Percentiles rank a stretch among this genome's conserved stretches.
Evolutionary conservation across 2,113 vertebrate species (phyloP).

Genomic region (Haemorhous mexicanus): DNA sequence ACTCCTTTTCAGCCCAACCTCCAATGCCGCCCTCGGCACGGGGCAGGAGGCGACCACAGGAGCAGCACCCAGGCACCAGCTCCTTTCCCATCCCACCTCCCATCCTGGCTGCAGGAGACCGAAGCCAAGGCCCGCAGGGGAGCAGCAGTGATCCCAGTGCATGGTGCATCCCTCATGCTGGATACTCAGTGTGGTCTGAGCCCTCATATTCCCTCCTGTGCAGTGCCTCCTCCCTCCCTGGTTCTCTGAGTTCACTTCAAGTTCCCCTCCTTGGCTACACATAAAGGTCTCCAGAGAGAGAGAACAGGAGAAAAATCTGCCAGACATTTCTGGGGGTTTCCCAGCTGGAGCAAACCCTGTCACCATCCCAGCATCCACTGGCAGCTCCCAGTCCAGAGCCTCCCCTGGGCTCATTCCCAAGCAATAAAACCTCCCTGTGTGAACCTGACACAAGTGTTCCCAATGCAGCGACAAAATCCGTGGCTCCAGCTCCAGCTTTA

Average conservation of each 20-base stretch:
- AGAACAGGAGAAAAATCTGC: background rate
- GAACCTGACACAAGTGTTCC: background rate
- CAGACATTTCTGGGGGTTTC: background rate
- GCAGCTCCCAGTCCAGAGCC: background rate
- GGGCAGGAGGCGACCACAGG: background rate
- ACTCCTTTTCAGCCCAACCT: background rate
- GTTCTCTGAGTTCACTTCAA: background rate
- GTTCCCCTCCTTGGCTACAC: background rate
- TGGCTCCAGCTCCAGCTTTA: background rate
- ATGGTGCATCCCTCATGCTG: fast-evolving
- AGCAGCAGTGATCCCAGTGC: background rate
- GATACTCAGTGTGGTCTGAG: background rate
- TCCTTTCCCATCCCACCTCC: background rate
- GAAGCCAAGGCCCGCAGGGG: background rate
- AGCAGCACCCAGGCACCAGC: background rate
- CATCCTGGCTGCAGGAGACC: background rate
- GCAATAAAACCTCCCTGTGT: background rate
- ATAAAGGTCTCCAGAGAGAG: background rate
- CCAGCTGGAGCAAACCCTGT: background rate
- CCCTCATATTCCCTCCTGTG: fast-evolving
- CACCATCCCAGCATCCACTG: background rate
- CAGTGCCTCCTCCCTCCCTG: background rate
- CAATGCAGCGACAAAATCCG: background rate
- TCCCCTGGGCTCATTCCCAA: fast-evolving
- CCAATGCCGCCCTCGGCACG: background rate